Base-by-base conservation (phyloP, 2,113 vertebrate species). In the Eclectus roratus region DNA sequence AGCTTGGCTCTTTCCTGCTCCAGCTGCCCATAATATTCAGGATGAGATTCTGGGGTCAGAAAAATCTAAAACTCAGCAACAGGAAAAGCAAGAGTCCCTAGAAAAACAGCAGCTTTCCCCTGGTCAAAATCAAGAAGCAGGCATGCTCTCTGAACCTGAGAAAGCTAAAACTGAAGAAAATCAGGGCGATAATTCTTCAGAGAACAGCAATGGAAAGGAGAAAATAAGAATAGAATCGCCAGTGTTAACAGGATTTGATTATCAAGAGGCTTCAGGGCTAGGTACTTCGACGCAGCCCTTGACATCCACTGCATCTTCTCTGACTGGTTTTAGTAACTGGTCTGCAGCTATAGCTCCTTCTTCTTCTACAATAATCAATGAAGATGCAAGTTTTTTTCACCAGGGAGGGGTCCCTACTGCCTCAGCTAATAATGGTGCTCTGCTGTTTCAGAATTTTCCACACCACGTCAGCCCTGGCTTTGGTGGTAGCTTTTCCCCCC, bases 361-460 rank as follows among this genome's bases (percentile, higher is more conserved):
- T 94, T 99, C 99, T 91, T 99, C 99, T 93, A 98, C 99, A 47
- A 98, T 99, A 95, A 99, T 99, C 50, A 99, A 99, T 46, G 99
- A 99, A 97, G 99, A 99, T 84, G 99, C 99, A 70, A 99, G 99
- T 89, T 99, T 99, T 98, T 99, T 99, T 89, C 99, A 99, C 95
- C 98, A 98, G 97, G 98, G 98, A 97, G 98, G 98, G 94, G 98
- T 98, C 95, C 99, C 99, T 12, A 94, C 99, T 61, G 98, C 99
- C 97, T 99, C 99, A 49, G 99, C 99, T 83, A 98, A 98, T 96
- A 99, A 99, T 80, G 99, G 99, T 97, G 99, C 99, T 90, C 97
- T 99, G 97, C 98, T 99, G 91, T 99, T 99, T 97, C 99, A 99
- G 96, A 99, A 99, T 98, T 99, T 99, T 94, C 99, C 99, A 91